phyloP scores from a whole-genome alignment of 1,140 invertebrate species.

The Drosophila saltans region DNA sequence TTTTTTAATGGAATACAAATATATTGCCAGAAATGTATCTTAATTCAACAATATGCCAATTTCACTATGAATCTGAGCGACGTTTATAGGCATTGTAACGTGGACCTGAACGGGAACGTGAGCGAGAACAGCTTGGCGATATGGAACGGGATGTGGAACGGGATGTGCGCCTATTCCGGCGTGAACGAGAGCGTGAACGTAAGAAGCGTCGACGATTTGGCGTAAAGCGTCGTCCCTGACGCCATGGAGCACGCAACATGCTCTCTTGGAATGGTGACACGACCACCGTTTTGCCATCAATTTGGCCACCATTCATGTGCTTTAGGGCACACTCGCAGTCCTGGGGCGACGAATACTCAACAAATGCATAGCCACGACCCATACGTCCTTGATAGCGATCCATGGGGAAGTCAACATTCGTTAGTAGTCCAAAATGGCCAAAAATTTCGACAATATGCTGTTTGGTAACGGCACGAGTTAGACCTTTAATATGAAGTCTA shows the following conservation, averaged over 20 bases:
- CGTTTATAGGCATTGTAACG: slow-evolving; percentile 3
- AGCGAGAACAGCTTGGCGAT: neutral
- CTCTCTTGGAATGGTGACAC: slow-evolving; percentile 48
- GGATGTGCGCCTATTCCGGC: neutral
- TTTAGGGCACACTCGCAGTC: slow-evolving; percentile 52
- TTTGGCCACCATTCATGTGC: slow-evolving; percentile 60
- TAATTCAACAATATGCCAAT: neutral
- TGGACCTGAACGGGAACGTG: slow-evolving; percentile 14
- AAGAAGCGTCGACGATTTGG: slow-evolving; percentile 19
- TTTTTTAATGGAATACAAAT: too few relatives aligned
- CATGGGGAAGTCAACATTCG: slow-evolving; percentile 57
- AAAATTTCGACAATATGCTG: slow-evolving; percentile 58
- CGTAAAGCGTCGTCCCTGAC: slow-evolving; percentile 43
- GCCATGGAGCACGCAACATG: slow-evolving; percentile 44
- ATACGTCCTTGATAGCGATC: slow-evolving; percentile 18
- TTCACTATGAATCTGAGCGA: neutral
- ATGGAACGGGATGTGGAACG: slow-evolving; percentile 3
- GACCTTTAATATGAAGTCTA: slow-evolving; percentile 55
- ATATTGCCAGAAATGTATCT: neutral
- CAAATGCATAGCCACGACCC: slow-evolving; percentile 61
- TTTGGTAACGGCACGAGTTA: slow-evolving; percentile 55
- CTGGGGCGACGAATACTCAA: slow-evolving; percentile 43
- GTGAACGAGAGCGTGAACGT: neutral
- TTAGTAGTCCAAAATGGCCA: slow-evolving; percentile 45
- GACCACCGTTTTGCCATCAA: slow-evolving; percentile 47